Conservation (phyloP, 2,888 invertebrate genomes). For the Amorpha juglandis region DNA sequence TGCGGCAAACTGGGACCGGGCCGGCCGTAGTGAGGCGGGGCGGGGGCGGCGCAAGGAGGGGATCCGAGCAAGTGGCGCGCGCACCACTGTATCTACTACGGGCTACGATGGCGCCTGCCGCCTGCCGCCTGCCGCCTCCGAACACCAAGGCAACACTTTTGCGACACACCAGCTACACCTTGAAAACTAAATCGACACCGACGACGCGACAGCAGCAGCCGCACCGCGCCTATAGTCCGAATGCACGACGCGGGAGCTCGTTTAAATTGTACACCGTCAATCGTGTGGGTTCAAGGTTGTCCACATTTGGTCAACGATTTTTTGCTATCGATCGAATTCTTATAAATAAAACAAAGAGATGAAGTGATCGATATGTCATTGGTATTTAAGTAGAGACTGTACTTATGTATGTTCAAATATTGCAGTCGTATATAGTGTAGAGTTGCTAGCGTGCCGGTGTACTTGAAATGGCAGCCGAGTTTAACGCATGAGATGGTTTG, state of each 20-base stretch:
- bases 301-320: conserved; percentile 55
- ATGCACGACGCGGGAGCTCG: conserved; percentile 48
- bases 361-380: neutral
- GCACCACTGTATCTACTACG: conserved; percentile 79
- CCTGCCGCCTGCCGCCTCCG: conserved; percentile 44
- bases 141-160: conserved; percentile 79
- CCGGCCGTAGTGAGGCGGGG: conserved; percentile 67
- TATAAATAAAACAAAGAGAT: conserved; percentile 19
- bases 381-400: neutral
- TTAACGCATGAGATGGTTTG: conserved; percentile 38
- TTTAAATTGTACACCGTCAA: conserved; percentile 57
- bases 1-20: conserved; percentile 81
- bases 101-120: conserved; percentile 74
- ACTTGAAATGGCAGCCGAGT: conserved; percentile 25
- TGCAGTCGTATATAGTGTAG: neutral
- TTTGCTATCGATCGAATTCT: conserved; percentile 46
- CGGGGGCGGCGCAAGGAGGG: conserved; percentile 57
- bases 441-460: neutral
- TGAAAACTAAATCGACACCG: conserved; percentile 62
- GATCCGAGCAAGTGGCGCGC: conserved; percentile 77
- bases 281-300: conserved; percentile 74
- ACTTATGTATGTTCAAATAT: conserved; percentile 6
- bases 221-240: conserved; percentile 50
- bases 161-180: conserved; percentile 77
- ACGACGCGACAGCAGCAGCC: no score